Evolutionary conservation across 1,140 invertebrate species (phyloP), one percentile per base, ranked within the genome.

Genomic region (Nylanderia fulva): DNA sequence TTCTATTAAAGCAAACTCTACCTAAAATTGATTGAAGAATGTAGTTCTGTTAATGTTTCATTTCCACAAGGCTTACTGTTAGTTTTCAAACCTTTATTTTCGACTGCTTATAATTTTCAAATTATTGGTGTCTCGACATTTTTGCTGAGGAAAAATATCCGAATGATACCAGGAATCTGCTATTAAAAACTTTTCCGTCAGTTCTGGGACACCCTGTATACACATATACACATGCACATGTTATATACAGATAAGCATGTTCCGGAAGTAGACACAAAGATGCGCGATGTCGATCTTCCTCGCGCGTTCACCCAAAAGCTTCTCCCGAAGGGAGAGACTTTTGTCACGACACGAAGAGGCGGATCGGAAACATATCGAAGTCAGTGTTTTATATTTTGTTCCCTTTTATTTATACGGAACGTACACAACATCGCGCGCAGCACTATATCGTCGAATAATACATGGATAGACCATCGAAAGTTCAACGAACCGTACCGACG

Each of bases 341-440:
- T 76, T 66, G 48, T 54, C n/a, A 42, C 82, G 80, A 84, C 45
- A 64, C 48, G 68, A 60, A 45, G 52, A 36, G 60, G 21, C n/a
- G 80, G 54, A 42, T 85, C 52, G 79, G 61, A 87, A 85, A 87
- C 71, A 42, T 87, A 80, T 88, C 82, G 48, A 72, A 75, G 68
- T 85, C 86, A 68, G 27, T 58, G 74, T 87, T 87, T 87, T 48
- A 87, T 85, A 84, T 80, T n/a, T 42, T 29, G 18, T 42, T 42
- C 9, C 11, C 48, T 75, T 74, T 80, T 74, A 61, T 79, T 79
- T 54, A 84, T 76, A 63, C 76, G 36, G 60, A 24, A 45, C 39
- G 13, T 18, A 48, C 5, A 48, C 52, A 66, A 61, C 42, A 33
- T 29, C 64, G 42, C 42, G 4, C 60, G 52, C 21, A n/a, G 29